These are phyloP conservation scores for Heliconius eleuchia DNA, from an alignment of 1,140 invertebrate genomes.

Conservation along the genomic window DNA sequence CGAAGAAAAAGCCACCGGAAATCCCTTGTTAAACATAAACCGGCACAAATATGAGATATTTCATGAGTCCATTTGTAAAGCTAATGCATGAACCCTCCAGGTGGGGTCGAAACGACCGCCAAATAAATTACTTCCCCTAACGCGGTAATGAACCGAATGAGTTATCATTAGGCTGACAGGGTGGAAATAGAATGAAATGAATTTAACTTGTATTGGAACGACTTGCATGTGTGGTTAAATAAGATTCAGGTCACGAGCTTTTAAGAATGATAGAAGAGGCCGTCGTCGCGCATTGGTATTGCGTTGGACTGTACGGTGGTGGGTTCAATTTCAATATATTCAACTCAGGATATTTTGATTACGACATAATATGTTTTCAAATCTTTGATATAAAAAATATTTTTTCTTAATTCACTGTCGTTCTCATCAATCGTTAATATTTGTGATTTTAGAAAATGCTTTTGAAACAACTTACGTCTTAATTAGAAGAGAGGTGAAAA, in stretches of 20 bases:
- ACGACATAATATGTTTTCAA: no score
- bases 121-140: slow-evolving; percentile 49
- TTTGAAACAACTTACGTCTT: no score
- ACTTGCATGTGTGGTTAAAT: neutral
- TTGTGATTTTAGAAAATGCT: no score
- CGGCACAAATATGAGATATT: slow-evolving; percentile 31
- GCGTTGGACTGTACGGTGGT: no score
- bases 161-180: slow-evolving; percentile 41
- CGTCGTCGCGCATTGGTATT: no score
- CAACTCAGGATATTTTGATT: no score
- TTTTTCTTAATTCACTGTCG: no score
- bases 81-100: slow-evolving; percentile 34
- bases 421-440: no score
- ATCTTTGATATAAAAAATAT: no score
- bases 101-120: slow-evolving; percentile 33
- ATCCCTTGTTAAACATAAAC: slow-evolving; percentile 11
- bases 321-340: no score
- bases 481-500: no score
- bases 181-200: slow-evolving; percentile 29
- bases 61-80: slow-evolving; percentile 33
- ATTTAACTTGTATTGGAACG: slow-evolving; percentile 6
- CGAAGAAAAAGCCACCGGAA: neutral
- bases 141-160: slow-evolving; percentile 39
- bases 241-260: neutral
- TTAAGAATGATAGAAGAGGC: neutral